Evolutionary conservation across 2,113 vertebrate species (phyloP), one percentile per base, ranked within the genome.

Genomic region (Bufo bufo): DNA sequence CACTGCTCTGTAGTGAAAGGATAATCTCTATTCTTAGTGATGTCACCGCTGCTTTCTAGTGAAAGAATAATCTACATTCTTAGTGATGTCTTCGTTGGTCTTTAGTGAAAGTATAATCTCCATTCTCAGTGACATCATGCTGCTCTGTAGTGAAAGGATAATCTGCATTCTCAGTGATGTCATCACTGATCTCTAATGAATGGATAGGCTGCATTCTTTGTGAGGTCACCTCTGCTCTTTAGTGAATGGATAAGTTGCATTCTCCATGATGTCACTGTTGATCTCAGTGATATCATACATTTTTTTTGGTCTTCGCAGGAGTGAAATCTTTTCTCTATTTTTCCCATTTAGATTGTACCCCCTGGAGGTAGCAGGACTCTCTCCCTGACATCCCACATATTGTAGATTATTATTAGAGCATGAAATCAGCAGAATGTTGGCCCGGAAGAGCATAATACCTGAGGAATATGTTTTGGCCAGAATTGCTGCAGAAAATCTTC

Each of bases 371-470:
- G 58, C 19, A 80, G 85, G 14, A 83, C 87, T 83, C 6, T 82
- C 20, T 47, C 50, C n/a, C 66, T 1, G 49, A 8, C 10, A 0
- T 52, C 0, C 16, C 20, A 6, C 43, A 9, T 9, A 4, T 52
- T 43, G 2, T 8, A 59, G 11, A 33, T 47, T 5, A 6, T 82
- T 82, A 81, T 87, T 59, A 91, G 93, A 93, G 90, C 93, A 94
- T 94, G 93, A 91, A 93, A 90, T 85, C 86, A 90, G 86, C 89
- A 71, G 90, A 89, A 99, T 99, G 98, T 49, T 99, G 95, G 95
- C 98, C 72, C 94, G 98, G 3, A 99, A 99, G 90, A 99, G 98
- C 93, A 99, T 99, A 86, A 99, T 99, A 90, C 98, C 98, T 0
- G 98, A 99, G 94, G 98, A 99, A 92, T 99, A 98, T 65, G 96